A percentile compares a stretch with the other conserved stretches of the same genome.
Conservation (phyloP, 1,140 invertebrate species). For the Aphidius gifuensis region DNA sequence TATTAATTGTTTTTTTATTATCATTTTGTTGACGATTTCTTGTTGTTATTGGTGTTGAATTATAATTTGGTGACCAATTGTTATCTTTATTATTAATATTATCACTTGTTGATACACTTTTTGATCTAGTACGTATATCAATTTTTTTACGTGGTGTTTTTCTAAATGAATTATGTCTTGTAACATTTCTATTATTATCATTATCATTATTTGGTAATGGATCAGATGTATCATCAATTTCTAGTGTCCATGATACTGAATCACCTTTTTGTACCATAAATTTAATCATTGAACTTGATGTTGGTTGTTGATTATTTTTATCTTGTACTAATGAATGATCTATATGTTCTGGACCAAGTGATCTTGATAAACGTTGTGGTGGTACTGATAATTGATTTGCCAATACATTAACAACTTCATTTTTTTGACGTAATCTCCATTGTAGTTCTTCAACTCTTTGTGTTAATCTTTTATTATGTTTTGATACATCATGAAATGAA, state of each 20-base stretch:
- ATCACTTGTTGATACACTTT: conserved; percentile 39
- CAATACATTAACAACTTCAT: conserved; percentile 60
- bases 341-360: conserved; percentile 38
- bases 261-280: conserved; percentile 78
- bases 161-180: conserved; percentile 44
- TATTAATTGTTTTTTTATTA: conserved; percentile 28
- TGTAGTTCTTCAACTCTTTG: conserved; percentile 83
- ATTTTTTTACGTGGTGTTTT: conserved; percentile 32
- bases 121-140: conserved; percentile 39
- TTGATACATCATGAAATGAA: conserved; percentile 66
- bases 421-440: conserved; percentile 78
- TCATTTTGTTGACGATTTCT: conserved; percentile 38
- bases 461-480: conserved; percentile 72
- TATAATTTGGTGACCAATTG: conserved; percentile 36
- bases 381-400: conserved; percentile 46
- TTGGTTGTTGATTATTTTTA: conserved; percentile 40
- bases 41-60: conserved; percentile 35
- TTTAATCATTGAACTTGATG: conserved; percentile 65
- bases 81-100: conserved; percentile 27
- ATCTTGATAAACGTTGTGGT: conserved; percentile 34
- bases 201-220: conserved; percentile 10
- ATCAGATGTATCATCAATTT: conserved; percentile 67
- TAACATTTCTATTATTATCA: conserved; percentile 26
- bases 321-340: conserved; percentile 25
- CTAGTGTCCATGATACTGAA: conserved; percentile 79